Evolutionary conservation across 1,140 invertebrate species (phyloP).

Genomic region (Yoshiicerus persimilis): DNA sequence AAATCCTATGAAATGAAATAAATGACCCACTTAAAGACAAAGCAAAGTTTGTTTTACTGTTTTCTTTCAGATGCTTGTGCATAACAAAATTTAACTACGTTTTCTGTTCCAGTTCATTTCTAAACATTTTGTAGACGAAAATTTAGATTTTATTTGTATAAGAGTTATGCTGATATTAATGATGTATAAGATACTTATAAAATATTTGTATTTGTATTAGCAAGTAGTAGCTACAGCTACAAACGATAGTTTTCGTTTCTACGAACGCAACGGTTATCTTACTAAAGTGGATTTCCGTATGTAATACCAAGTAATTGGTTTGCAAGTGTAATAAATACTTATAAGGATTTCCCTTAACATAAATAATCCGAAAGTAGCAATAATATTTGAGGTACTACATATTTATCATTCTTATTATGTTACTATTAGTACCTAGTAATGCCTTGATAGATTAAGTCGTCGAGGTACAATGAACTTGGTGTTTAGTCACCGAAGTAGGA

Average conservation of each 20-base stretch:
- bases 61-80: background rate
- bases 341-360: too few relatives aligned
- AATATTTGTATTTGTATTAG: too few relatives aligned
- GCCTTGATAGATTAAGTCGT: background rate
- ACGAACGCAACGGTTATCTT: too few relatives aligned
- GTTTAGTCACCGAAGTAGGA: background rate
- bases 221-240: too few relatives aligned
- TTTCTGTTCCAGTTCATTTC: background rate
- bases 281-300: too few relatives aligned
- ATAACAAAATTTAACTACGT: background rate
- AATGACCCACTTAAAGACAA: conserved; percentile 6
- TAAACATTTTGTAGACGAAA: too few relatives aligned
- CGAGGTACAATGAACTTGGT: background rate
- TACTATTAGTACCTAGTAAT: background rate
- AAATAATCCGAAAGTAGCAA: background rate
- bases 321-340: too few relatives aligned
- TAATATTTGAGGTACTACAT: background rate
- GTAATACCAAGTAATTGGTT: too few relatives aligned
- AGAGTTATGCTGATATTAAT: too few relatives aligned
- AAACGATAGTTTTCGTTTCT: too few relatives aligned
- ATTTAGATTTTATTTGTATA: too few relatives aligned
- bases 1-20: conserved; percentile 1
- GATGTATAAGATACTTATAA: too few relatives aligned
- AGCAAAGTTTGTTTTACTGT: background rate
- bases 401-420: background rate